Base-by-base conservation (phyloP, 2,888 invertebrate genomes). In the Metalampra italica region DNA sequence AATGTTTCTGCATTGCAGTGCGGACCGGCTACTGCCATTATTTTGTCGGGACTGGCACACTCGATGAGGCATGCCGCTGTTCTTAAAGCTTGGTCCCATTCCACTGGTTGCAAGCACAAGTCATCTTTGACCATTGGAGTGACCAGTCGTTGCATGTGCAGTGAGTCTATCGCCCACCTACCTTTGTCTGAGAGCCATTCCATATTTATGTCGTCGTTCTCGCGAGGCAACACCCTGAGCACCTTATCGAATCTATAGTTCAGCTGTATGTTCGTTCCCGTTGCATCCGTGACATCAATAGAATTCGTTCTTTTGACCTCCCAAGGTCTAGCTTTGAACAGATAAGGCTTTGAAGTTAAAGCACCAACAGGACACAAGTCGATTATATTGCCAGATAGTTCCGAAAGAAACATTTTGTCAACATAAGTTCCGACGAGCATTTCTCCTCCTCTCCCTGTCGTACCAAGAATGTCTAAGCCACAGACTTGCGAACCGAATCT, bases 361-460 rank as follows among this genome's bases (percentile, higher is more conserved):
- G 99, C 99, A 47, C 99, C 99, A 5, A 99, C 99, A 7, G 99
- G 99, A 75, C 99, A 99, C 57, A 99, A 90, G 85, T 99, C 99
- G 60, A 99, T 98, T 43, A 99, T 94, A 75, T 99, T 99, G 30
- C 99, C 99, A 9, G 98, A 99, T 14, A 99, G 82, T 82, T 99
- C 99, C 0, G 98, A 98, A 43, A 97, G 91, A 78, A 99, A 97
- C 90, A 98, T 92, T 85, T 99, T 99, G 70, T 99, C 97, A 0
- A 99, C 97, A 68, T 99, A 99, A 0, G 99, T 99, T 32, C 99
- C 99, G 46, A 99, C 94, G 80, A 98, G 97, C 98, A 99, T 99
- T 64, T 98, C 98, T 56, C 92, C 92, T 29, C 98, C 97, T 54
- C 98, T 92, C 0, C 98, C 97, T 3, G 97, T 95, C 0, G 97